These are phyloP conservation scores for Halichondria panicea DNA, from an alignment of 37 sponge, comb jelly and placozoan genomes.

Conservation along the genomic window DNA sequence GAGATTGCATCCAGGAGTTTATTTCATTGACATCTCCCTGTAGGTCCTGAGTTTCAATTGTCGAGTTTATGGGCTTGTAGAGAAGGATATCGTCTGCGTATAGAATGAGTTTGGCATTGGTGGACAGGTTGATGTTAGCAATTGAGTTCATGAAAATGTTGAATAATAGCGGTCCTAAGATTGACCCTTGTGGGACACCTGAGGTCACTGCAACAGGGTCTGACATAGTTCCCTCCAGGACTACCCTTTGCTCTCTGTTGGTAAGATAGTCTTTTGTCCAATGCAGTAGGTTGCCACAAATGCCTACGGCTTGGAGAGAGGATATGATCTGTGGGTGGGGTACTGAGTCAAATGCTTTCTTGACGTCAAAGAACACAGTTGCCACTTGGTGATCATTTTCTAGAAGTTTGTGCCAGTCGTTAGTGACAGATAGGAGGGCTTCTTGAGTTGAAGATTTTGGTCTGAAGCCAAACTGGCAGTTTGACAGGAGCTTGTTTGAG, in stretches of 20 bases:
- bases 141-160: constrained; percentile 16
- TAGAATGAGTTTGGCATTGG: not conserved
- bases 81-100: constrained; percentile 38
- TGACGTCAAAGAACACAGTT: too few relatives aligned
- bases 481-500: constrained; percentile 29
- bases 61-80: constrained; percentile 7
- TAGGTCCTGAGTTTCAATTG: not conserved
- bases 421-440: constrained; percentile 8
- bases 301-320: not conserved
- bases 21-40: constrained; percentile 14
- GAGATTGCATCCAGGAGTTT: not conserved
- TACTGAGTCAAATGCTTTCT: constrained; percentile 2
- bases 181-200: constrained; percentile 13
- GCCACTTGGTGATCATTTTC: not conserved
- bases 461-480: constrained; percentile 27
- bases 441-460: constrained; percentile 19
- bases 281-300: constrained; percentile 13
- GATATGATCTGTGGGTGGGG: constrained; percentile 8
- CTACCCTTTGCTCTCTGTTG: constrained; percentile 18
- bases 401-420: constrained; percentile 1
- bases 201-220: not conserved
- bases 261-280: constrained; percentile 13
- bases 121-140: not conserved
- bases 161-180: constrained; percentile 20
- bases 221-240: constrained; percentile 13